phyloP scores from a whole-genome alignment of 2,888 invertebrate genomes.

The Eupithecia vulgata region DNA sequence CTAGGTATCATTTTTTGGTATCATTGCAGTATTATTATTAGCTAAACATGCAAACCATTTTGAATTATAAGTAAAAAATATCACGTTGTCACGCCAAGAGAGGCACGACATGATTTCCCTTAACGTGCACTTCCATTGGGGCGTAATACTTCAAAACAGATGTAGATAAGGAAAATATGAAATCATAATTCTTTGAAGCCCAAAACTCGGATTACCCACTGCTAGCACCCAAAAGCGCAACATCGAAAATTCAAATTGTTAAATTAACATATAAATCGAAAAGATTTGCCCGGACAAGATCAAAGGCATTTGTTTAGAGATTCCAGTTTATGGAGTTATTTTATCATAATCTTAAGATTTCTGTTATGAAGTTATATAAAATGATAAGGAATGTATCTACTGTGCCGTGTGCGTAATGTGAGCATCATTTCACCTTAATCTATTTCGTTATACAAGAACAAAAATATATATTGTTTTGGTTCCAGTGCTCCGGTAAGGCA shows the following conservation, averaged over 20 bases:
- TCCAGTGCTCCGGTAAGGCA: too few species aligned
- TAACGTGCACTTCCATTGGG: background rate
- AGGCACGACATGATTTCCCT: background rate
- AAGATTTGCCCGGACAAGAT: conserved; percentile 82
- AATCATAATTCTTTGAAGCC: conserved; percentile 56
- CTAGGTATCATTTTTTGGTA: background rate
- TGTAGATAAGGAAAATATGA: conserved; percentile 46
- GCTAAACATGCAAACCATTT: background rate
- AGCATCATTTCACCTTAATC: background rate
- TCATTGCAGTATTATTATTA: background rate
- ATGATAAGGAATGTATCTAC: background rate
- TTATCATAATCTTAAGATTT: conserved; percentile 21
- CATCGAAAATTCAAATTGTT: conserved; percentile 76
- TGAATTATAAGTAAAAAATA: background rate
- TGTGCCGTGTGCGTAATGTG: background rate
- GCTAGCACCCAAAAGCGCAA: conserved; percentile 62
- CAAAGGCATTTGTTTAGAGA: conserved; percentile 80
- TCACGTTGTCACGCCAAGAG: background rate
- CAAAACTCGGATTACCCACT: conserved; percentile 69
- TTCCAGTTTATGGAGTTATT: conserved; percentile 70
- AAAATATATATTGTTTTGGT: too few species aligned
- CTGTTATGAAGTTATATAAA: background rate
- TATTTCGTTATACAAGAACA: background rate
- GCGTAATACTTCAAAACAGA: background rate
- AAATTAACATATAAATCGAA: conserved; percentile 84